Percentiles rank a stretch among this genome's conserved stretches.
Evolutionary conservation across 2,113 vertebrate genomes (phyloP).

Genomic region (Gyps fulvus): DNA sequence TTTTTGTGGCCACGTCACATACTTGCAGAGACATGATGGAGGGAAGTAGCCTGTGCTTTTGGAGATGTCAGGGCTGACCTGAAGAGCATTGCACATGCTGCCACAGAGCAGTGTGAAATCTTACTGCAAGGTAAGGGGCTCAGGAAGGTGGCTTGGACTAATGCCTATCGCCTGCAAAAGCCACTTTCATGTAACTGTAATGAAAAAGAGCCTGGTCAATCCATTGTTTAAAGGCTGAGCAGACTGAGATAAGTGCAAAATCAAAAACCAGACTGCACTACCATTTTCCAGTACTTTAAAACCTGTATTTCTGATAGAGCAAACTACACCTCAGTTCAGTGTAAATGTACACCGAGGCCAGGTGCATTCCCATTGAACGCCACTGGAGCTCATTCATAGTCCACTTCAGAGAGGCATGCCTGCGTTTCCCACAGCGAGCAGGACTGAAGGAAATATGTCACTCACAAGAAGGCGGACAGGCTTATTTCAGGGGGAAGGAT

Average conservation of each 20-base stretch:
- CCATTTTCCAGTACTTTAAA: neutral
- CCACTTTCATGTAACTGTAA: neutral
- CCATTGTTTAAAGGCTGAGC: neutral
- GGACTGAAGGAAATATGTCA: neutral
- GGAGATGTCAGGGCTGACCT: neutral
- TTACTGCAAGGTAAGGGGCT: neutral
- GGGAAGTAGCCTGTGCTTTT: neutral
- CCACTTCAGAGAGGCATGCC: neutral
- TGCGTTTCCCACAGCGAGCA: neutral
- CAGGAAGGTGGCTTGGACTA: neutral
- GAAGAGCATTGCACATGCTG: neutral
- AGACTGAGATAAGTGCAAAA: neutral
- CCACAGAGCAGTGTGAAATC: neutral
- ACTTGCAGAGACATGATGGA: rapidly evolving
- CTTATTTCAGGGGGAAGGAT: neutral
- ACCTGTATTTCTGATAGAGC: neutral
- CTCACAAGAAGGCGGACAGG: neutral
- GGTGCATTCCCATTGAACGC: neutral
- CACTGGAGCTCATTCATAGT: neutral
- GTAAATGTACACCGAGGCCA: neutral
- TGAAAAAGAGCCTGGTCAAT: neutral
- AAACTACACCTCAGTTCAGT: neutral
- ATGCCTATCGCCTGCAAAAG: neutral
- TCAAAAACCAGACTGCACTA: neutral
- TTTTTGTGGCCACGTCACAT: neutral